Conservation (phyloP, 2,888 invertebrate genomes). For the Rhagonycha lutea region DNA sequence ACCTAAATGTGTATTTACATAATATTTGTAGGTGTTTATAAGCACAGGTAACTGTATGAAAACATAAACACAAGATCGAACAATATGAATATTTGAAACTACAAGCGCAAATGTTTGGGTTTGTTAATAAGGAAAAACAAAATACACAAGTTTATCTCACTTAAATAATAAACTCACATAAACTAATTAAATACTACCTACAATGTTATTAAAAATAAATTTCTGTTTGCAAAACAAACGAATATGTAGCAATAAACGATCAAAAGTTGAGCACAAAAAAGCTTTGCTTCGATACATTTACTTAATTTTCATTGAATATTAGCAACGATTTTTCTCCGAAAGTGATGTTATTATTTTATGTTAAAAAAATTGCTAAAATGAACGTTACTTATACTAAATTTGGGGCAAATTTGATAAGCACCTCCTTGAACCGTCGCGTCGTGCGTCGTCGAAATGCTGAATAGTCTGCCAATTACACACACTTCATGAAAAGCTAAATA, state of each 20-base stretch:
- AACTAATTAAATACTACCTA: not conserved
- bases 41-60: not conserved
- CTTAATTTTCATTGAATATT: no score
- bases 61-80: not conserved
- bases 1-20: not conserved
- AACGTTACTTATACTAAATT: no score
- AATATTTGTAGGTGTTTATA: not conserved
- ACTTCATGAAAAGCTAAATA: no score
- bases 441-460: no score
- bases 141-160: not conserved
- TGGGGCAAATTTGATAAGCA: no score
- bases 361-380: no score
- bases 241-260: not conserved
- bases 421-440: no score
- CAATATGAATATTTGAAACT: not conserved
- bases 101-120: not conserved
- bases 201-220: not conserved
- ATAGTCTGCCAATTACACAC: no score
- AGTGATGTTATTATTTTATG: no score
- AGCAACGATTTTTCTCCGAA: no score
- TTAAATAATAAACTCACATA: not conserved
- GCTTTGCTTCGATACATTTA: no score
- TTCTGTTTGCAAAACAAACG: not conserved
- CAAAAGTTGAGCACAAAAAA: no score
- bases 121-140: not conserved